phyloP scores from a whole-genome alignment of 1,140 invertebrate species.

The Zaprionus vittiger region DNA sequence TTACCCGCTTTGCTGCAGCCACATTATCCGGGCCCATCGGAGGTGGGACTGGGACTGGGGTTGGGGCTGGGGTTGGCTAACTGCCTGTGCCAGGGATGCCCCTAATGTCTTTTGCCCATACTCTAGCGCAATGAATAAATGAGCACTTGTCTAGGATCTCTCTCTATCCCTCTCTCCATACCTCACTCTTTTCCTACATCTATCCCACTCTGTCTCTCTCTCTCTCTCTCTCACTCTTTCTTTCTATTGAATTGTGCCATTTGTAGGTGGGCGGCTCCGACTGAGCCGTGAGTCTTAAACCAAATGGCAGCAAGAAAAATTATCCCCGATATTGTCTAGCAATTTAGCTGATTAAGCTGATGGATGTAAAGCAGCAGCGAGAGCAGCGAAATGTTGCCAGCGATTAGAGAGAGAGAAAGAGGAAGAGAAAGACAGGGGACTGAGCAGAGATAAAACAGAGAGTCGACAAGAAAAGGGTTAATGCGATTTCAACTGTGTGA shows the following conservation, averaged over 20 bases:
- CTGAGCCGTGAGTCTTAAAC: slow-evolving; percentile 36
- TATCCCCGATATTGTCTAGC: slow-evolving; percentile 83
- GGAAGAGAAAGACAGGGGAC: background rate
- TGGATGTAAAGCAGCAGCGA: slow-evolving; percentile 74
- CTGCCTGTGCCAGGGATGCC: slow-evolving; percentile 44
- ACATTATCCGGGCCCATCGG: slow-evolving; percentile 55
- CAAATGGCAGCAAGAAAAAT: slow-evolving; percentile 82
- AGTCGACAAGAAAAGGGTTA: slow-evolving; percentile 76
- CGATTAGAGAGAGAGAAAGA: slow-evolving; percentile 52
- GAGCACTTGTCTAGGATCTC: slow-evolving; percentile 72
- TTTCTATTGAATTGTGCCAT: slow-evolving; percentile 1
- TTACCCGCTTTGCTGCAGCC: slow-evolving; percentile 76
- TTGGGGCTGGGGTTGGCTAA: slow-evolving; percentile 21
- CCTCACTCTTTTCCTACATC: background rate
- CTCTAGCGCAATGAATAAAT: slow-evolving; percentile 72
- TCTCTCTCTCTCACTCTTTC: background rate
- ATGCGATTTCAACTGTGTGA: slow-evolving; percentile 77
- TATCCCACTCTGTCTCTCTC: background rate
- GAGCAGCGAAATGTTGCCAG: slow-evolving; percentile 57
- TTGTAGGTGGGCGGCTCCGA: slow-evolving; percentile 4
- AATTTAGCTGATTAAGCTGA: slow-evolving; percentile 83
- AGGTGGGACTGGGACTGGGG: slow-evolving; percentile 2
- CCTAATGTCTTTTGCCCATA: slow-evolving; percentile 76
- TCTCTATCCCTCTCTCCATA: background rate
- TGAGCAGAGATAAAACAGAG: slow-evolving; percentile 39